These are phyloP conservation scores for Ischnura elegans DNA, from an alignment of 2,888 invertebrate genomes.

Conservation along the genomic window DNA sequence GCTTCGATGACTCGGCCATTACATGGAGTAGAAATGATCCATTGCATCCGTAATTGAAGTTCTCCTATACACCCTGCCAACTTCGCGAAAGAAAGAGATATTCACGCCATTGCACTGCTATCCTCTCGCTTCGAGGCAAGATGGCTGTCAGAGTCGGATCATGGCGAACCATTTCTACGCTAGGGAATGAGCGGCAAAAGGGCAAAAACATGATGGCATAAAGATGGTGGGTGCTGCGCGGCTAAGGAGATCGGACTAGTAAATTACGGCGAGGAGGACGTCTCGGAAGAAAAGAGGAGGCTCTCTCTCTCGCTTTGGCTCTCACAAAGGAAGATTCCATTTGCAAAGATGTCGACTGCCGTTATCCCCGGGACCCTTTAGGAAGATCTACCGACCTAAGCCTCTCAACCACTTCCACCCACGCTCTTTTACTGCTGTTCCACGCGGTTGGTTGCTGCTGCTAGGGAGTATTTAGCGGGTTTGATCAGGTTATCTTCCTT, in stretches of 20 bases:
- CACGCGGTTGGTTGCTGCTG: not conserved
- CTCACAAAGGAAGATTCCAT: conserved; percentile 21
- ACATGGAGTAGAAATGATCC: not conserved
- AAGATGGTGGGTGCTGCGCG: not conserved
- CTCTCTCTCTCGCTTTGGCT: not conserved
- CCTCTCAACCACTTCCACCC: not conserved
- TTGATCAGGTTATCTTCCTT: not conserved
- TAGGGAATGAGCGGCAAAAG: not conserved
- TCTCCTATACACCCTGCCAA: not conserved
- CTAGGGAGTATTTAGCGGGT: not conserved
- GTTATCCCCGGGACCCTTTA: conserved; percentile 18
- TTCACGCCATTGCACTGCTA: not conserved
- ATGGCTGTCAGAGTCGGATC: not conserved
- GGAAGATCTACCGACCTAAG: conserved; percentile 1
- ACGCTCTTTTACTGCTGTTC: not conserved
- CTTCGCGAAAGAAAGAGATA: not conserved
- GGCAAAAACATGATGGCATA: not conserved
- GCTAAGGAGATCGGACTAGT: conserved; percentile 2
- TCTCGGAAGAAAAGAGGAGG: not conserved
- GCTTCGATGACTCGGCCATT: not conserved
- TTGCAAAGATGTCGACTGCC: conserved; percentile 24
- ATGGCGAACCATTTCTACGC: not conserved
- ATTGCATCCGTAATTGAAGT: not conserved
- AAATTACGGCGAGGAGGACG: conserved; percentile 4
- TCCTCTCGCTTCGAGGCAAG: not conserved